Percentiles rank a stretch among this genome's conserved stretches.
phyloP scores from a whole-genome alignment of 2,113 vertebrate genomes.

The Tragelaphus imberbis region DNA sequence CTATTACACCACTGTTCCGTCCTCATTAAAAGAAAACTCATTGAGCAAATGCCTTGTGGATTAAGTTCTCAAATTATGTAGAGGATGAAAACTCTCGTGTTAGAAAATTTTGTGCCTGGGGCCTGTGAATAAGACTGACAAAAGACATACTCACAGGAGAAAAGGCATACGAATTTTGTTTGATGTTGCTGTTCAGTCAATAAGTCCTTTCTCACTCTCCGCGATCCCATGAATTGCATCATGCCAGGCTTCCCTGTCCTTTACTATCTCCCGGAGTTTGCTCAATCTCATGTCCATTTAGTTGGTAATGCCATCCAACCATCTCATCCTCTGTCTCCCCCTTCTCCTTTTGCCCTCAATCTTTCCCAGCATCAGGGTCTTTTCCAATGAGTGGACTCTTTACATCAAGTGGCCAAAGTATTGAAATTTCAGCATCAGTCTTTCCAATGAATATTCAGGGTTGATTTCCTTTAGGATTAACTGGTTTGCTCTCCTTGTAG shows the following conservation, averaged over 20 bases:
- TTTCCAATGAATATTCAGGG: not conserved
- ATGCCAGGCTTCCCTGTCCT: not conserved
- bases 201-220: not conserved
- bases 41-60: not conserved
- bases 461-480: not conserved
- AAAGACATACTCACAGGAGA: not conserved
- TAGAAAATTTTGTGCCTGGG: not conserved
- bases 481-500: not conserved
- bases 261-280: not conserved
- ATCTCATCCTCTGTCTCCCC: not conserved
- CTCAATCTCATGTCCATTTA: not conserved
- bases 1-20: not conserved
- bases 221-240: not conserved
- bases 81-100: not conserved
- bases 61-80: not conserved
- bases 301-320: not conserved
- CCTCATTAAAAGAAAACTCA: not conserved
- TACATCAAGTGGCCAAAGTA: not conserved
- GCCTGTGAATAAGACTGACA: not conserved
- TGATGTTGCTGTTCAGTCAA: not conserved
- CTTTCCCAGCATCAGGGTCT: not conserved
- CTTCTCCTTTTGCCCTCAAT: not conserved
- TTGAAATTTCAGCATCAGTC: not conserved
- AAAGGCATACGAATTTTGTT: not conserved
- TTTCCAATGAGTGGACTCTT: not conserved